Conservation (phyloP, 2,797 vertebrate species). For the Muraenolepis orangiensis region DNA sequence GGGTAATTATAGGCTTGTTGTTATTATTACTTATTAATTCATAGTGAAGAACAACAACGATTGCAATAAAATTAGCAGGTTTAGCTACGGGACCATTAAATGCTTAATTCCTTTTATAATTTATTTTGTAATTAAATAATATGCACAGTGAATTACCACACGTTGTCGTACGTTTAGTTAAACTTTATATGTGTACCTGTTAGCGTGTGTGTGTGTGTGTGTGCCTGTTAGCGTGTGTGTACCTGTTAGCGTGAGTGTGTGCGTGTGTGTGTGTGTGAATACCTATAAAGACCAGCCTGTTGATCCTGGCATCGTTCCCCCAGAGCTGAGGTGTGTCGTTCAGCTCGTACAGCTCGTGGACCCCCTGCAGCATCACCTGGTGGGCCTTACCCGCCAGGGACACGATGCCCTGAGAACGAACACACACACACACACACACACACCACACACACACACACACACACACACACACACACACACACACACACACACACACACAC, state of each 20-base stretch:
- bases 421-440: constrained; percentile 24
- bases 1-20: no score
- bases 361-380: constrained; percentile 91
- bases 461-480: constrained; percentile 48
- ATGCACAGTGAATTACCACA: no score
- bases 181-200: background rate
- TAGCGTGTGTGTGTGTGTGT: background rate
- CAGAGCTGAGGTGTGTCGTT: constrained; percentile 86
- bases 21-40: no score
- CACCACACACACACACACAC: constrained; percentile 4
- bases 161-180: no score
- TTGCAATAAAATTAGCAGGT: no score
- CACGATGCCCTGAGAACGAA: constrained; percentile 81
- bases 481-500: constrained; percentile 32
- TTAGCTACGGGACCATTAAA: no score
- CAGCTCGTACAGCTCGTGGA: constrained; percentile 91
- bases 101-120: no score
- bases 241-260: no score
- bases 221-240: constrained; percentile 10
- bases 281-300: constrained; percentile 92
- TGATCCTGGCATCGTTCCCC: constrained; percentile 77
- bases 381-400: constrained; percentile 83
- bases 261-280: constrained; percentile 41
- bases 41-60: no score
- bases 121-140: no score